Base-by-base conservation (phyloP, 2,797 vertebrate species). In the Falco berigora region DNA sequence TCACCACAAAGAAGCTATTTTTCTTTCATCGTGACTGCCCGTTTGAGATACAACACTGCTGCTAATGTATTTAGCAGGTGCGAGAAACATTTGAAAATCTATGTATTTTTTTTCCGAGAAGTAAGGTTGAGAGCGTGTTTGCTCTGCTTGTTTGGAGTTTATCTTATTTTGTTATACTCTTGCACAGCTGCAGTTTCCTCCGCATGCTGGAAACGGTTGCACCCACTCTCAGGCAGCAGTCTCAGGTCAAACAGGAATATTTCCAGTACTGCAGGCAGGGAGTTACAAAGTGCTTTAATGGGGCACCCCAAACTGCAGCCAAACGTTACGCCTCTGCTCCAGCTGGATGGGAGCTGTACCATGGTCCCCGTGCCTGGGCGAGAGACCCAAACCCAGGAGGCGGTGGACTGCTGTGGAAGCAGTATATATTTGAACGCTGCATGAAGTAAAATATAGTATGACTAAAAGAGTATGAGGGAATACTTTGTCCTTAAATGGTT, bases 1-100 rank as follows among this genome's bases (percentile, higher is more conserved):
- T 88, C 72, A 47, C 64, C 82, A 89, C 93, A 95, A 89, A 95
- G 86, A 77, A 87, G 64, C 53, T 92, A 28, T 69, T 97, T 93
- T 92, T 78, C 80, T 79, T 94, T 36, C 69, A 19, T 20, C 2
- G 5, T 8, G 6, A n/a, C 71, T 61, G 42, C 46, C 75, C 0
- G 0, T 78, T 79, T 3, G 5, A 83, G 61, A 63, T 53, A 52
- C 64, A 68, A 4, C 64, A 46, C 14, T 59, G 36, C 59, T 81
- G 52, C 64, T 89, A 94, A 88, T 72, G 53, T 30, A 15, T 77
- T 95, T 77, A 72, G 27, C 80, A 92, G 78, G 76, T 86, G 88
- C 56, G 77, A 81, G 58, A 88, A 93, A 80, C 30, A 44, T 67
- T 69, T 42, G 30, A 77, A 93, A 93, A 83, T 18, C 1, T 25